These are phyloP conservation scores for Ginglymostoma cirratum DNA, from an alignment of 2,113 vertebrate genomes.

Conservation along the genomic window DNA sequence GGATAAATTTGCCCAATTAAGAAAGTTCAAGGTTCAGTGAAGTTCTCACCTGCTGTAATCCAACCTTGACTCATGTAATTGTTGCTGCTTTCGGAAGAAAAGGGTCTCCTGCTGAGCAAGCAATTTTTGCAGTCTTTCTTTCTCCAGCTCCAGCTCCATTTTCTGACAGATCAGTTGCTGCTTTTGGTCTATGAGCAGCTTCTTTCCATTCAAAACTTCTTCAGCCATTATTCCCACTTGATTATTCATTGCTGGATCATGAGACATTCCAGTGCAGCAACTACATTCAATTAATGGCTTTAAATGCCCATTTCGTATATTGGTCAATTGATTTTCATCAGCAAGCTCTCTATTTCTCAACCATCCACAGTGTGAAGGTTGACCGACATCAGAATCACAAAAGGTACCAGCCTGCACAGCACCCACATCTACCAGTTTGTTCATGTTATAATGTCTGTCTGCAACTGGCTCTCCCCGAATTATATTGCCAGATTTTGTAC, in stretches of 20 bases:
- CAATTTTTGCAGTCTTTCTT: conserved; percentile 73
- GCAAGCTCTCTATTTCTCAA: not conserved
- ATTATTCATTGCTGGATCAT: conserved; percentile 40
- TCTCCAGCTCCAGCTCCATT: conserved; percentile 82
- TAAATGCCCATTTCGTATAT: conserved; percentile 30
- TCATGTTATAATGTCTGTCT: conserved; percentile 38
- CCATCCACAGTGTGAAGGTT: conserved; percentile 13
- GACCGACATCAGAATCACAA: conserved; percentile 39
- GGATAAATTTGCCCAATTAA: not conserved
- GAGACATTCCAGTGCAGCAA: conserved; percentile 41
- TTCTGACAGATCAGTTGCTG: conserved; percentile 81
- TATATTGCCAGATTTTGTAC: conserved; percentile 44
- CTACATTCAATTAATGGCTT: conserved; percentile 42
- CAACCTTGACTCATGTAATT: conserved; percentile 65
- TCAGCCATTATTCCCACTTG: not conserved
- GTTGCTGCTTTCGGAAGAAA: conserved; percentile 71
- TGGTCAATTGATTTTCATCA: conserved; percentile 38
- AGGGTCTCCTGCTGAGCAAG: conserved; percentile 78
- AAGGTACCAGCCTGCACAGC: conserved; percentile 33
- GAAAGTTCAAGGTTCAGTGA: conserved; percentile 1
- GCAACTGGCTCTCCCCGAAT: conserved; percentile 38
- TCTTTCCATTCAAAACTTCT: conserved; percentile 49
- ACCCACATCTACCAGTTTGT: conserved; percentile 38
- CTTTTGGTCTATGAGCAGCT: conserved; percentile 68
- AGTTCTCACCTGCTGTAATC: conserved; percentile 60